Evolutionary conservation across 2,888 invertebrate species (phyloP).

Genomic region (Polymixis flavicincta): DNA sequence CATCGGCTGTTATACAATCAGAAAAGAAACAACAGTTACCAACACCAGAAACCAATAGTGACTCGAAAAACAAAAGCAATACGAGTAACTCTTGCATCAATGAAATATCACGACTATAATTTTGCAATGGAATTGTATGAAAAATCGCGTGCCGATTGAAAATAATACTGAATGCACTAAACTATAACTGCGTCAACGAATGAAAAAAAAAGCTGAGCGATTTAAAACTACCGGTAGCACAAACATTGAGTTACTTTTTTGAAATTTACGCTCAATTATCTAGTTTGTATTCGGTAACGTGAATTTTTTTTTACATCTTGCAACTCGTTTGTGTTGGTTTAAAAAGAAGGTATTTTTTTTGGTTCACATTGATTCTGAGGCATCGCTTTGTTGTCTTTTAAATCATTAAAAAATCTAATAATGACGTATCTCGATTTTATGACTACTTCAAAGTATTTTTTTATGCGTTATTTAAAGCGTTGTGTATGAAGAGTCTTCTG

Average conservation of each 20-base stretch:
- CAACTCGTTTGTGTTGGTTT: not conserved
- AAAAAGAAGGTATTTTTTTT: not conserved
- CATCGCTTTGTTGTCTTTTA: too few species aligned
- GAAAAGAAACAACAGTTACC: not conserved
- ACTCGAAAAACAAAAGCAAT: constrained; percentile 8
- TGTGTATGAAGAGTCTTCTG: not conserved
- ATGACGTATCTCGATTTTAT: not conserved
- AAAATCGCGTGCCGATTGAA: constrained; percentile 58
- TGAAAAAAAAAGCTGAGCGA: constrained; percentile 8
- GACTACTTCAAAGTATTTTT: too few species aligned
- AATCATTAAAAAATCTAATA: not conserved
- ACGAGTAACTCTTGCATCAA: constrained; percentile 38
- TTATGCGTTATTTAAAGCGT: too few species aligned
- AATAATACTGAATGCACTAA: constrained; percentile 42
- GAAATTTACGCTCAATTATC: constrained; percentile 15
- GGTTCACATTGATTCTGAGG: not conserved
- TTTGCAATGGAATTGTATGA: constrained; percentile 46
- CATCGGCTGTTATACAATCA: too few species aligned
- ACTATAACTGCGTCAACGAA: constrained; percentile 20
- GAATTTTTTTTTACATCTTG: not conserved
- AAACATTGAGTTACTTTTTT: constrained; percentile 15
- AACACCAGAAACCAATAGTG: too few species aligned
- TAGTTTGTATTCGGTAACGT: not conserved
- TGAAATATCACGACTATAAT: constrained; percentile 32
- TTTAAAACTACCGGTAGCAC: constrained; percentile 32